phyloP scores from a whole-genome alignment of 1,140 invertebrate species.

The Neotoxoptera formosana region DNA sequence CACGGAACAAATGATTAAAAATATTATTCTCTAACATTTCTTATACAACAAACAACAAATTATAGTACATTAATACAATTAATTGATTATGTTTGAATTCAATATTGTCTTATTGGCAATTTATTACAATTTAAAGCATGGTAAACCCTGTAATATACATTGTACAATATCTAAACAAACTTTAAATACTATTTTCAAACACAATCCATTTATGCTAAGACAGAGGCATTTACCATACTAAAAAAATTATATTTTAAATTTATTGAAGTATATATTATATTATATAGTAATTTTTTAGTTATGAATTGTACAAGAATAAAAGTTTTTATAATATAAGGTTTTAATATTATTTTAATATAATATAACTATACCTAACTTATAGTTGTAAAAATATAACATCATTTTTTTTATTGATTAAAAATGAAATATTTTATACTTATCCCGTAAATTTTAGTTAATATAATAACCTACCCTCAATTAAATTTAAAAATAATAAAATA shows the following conservation, averaged over 20 bases:
- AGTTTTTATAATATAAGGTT: neutral
- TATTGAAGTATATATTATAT: neutral
- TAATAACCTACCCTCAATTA: neutral
- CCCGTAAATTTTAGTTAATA: neutral
- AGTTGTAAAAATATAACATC: neutral
- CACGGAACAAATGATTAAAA: neutral
- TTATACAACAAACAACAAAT: constrained; percentile 23
- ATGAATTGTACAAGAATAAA: neutral
- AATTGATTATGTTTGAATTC: constrained; percentile 2
- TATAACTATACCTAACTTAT: neutral
- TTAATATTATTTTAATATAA: neutral
- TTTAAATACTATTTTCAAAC: neutral
- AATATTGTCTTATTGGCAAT: neutral
- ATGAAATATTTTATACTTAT: neutral
- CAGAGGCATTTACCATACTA: neutral
- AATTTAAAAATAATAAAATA: constrained; percentile 9
- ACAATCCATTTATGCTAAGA: neutral
- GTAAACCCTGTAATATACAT: constrained; percentile 17
- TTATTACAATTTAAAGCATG: constrained; percentile 1
- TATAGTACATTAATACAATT: neutral
- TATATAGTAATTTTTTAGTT: neutral
- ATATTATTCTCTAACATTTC: neutral
- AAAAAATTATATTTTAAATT: neutral
- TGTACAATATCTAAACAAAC: neutral
- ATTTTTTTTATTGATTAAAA: neutral